Percentiles rank a stretch among this genome's conserved stretches.
phyloP scores from a whole-genome alignment of 2,888 invertebrate genomes.

The Tenthredo mesomela region DNA sequence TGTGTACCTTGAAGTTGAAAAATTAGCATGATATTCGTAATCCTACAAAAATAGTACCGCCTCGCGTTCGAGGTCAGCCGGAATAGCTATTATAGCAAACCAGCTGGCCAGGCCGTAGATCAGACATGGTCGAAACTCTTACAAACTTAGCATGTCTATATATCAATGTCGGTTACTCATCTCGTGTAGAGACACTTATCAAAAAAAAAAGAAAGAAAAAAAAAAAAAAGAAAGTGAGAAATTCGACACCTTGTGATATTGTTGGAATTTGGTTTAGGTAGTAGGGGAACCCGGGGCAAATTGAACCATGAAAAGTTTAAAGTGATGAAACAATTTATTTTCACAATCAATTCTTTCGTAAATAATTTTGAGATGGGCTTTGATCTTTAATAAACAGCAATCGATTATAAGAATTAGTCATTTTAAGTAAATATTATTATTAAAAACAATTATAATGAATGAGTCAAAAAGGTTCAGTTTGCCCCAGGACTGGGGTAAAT shows the following conservation, averaged over 20 bases:
- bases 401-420: too few species aligned
- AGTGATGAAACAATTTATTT: too few species aligned
- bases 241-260: not conserved
- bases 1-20: not conserved
- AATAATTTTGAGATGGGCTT: too few species aligned
- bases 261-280: not conserved
- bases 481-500: too few species aligned
- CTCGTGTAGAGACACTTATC: not conserved
- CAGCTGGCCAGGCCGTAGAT: conserved; percentile 20
- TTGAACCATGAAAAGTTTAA: too few species aligned
- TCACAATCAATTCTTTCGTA: too few species aligned
- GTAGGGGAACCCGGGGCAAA: too few species aligned
- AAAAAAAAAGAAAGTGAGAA: too few species aligned
- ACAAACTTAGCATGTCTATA: not conserved
- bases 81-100: not conserved
- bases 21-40: conserved; percentile 37
- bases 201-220: not conserved
- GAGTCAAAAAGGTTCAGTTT: too few species aligned
- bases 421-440: too few species aligned
- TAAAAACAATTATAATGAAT: too few species aligned
- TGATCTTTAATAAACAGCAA: too few species aligned
- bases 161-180: conserved; percentile 16
- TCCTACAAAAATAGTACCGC: conserved; percentile 27
- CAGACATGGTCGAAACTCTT: not conserved
- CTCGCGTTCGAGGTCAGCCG: not conserved